A percentile compares a stretch with the other conserved stretches of the same genome.
Conservation (phyloP, 2,888 invertebrate genomes). For the Drosophila mayaguana region DNA sequence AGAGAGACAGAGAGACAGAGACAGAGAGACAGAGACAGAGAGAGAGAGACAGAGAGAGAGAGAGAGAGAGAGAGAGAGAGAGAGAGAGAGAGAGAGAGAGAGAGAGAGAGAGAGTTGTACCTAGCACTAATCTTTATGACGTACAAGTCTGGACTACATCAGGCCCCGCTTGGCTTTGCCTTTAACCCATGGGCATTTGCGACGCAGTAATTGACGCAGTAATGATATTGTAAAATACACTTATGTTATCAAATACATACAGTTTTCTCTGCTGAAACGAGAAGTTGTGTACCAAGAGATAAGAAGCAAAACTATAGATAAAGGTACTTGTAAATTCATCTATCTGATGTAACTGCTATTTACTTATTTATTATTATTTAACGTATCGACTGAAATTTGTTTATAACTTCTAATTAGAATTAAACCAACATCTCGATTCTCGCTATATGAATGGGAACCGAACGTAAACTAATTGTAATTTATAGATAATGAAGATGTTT, state of each 20-base stretch:
- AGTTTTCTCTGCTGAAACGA: not conserved
- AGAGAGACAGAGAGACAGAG: no score
- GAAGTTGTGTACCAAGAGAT: not conserved
- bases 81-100: no score
- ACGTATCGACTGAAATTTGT: not conserved
- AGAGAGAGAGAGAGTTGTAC: not conserved
- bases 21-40: not conserved
- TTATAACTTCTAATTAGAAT: not conserved
- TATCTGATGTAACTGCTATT: not conserved
- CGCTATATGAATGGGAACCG: not conserved
- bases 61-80: no score
- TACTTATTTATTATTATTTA: not conserved
- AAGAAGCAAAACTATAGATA: not conserved
- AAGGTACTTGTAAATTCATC: not conserved
- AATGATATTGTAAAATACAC: not conserved
- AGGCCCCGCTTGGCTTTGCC: constrained; percentile 42
- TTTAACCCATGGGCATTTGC: constrained; percentile 35
- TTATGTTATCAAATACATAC: not conserved
- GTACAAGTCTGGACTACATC: constrained; percentile 14
- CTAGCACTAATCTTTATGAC: constrained; percentile 48
- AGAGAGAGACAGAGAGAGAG: not conserved
- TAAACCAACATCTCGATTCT: not conserved
- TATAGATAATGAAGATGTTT: no score
- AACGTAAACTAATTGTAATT: no score
- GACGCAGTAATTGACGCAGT: constrained; percentile 6